Evolutionary conservation across 2,888 invertebrate genomes (phyloP).

Genomic region (Chirona hameri): DNA sequence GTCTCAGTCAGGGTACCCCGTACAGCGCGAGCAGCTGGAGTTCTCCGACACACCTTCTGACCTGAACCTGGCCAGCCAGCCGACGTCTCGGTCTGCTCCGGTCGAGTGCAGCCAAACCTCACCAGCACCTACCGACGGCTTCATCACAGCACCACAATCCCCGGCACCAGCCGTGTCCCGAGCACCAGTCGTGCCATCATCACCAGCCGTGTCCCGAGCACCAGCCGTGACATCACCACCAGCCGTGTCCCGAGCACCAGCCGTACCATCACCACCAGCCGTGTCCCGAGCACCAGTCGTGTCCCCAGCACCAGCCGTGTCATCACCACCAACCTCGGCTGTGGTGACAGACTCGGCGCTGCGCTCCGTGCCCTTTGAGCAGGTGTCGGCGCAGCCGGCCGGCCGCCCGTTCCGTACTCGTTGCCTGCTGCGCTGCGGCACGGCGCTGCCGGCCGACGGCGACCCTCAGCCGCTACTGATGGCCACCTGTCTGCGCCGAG

Average conservation of each 20-base stretch:
- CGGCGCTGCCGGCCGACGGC: too few species aligned
- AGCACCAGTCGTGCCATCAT: not conserved
- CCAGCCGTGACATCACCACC: not conserved
- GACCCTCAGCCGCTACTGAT: not conserved
- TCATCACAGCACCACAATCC: not conserved
- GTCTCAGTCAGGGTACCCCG: not conserved
- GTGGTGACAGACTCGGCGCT: not conserved
- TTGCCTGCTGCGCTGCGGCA: not conserved
- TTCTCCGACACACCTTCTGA: not conserved
- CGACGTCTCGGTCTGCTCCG: not conserved
- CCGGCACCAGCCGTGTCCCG: not conserved
- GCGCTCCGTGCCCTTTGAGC: not conserved
- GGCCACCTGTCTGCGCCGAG: not conserved
- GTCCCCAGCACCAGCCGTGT: not conserved
- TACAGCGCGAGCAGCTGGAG: not conserved
- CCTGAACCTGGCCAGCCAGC: not conserved
- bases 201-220: not conserved
- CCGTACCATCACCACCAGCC: not conserved
- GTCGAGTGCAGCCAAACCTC: not conserved
- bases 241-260: not conserved
- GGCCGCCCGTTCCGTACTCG: not conserved
- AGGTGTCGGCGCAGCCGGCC: not conserved
- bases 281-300: not conserved
- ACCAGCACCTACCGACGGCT: not conserved
- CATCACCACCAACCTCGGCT: not conserved